A percentile compares a stretch with the other conserved stretches of the same genome.
These are phyloP conservation scores for Polyploca ridens DNA, from an alignment of 2,888 invertebrate genomes.

Conservation along the genomic window DNA sequence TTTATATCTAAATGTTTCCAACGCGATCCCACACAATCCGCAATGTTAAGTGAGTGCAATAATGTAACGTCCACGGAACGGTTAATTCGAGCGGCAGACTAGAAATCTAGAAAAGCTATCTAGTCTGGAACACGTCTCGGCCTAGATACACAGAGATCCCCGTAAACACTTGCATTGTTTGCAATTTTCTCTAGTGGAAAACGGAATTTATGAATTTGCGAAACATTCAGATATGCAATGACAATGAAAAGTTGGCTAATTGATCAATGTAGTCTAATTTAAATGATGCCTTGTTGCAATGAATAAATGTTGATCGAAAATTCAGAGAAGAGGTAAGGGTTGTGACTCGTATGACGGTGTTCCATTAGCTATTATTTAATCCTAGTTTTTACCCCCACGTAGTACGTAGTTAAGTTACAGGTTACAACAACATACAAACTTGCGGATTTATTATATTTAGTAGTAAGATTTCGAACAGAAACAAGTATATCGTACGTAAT, in stretches of 20 bases:
- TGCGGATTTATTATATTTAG: too few species aligned
- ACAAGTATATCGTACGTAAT: too few species aligned
- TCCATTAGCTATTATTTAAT: too few species aligned
- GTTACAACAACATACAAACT: too few species aligned
- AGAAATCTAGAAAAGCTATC: conserved; percentile 67
- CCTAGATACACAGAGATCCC: conserved; percentile 41
- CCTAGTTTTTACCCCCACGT: too few species aligned
- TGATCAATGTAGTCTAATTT: too few species aligned
- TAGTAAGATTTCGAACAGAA: too few species aligned
- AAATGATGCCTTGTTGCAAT: too few species aligned
- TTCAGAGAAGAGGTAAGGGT: too few species aligned
- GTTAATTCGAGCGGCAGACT: conserved; percentile 56
- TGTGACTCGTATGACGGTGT: too few species aligned
- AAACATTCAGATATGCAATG: neutral
- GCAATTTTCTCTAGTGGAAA: conserved; percentile 21
- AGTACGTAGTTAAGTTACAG: too few species aligned
- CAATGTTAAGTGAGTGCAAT: conserved; percentile 28
- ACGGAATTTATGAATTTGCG: conserved; percentile 20
- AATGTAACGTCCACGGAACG: conserved; percentile 44
- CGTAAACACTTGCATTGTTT: conserved; percentile 42
- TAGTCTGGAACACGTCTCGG: conserved; percentile 55
- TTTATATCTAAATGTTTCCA: conserved; percentile 12
- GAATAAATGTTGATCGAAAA: too few species aligned
- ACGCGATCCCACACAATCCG: conserved; percentile 16
- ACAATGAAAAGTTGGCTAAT: neutral